phyloP scores from a whole-genome alignment of 2,888 invertebrate genomes.

The Gastracanthus pulcherrimus region DNA sequence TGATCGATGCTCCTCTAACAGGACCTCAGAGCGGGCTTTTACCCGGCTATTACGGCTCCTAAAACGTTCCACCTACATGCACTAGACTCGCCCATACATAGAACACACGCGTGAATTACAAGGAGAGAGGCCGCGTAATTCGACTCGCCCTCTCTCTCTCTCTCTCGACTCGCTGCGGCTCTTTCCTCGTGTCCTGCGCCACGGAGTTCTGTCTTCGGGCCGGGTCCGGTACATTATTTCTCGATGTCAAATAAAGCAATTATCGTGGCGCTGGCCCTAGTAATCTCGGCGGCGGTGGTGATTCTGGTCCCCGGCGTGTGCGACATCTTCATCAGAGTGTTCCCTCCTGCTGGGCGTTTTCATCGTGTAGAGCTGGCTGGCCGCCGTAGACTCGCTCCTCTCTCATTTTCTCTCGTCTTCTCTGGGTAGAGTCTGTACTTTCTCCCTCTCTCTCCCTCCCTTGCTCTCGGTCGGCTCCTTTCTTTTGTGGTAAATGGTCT shows the following conservation, averaged over 20 bases:
- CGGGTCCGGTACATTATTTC: conserved; percentile 74
- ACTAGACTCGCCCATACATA: not conserved
- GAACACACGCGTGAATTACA: conserved; percentile 51
- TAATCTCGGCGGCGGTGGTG: conserved; percentile 68
- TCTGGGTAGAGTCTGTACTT: conserved; percentile 10
- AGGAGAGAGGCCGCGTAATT: conserved; percentile 45
- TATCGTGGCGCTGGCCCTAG: conserved; percentile 75
- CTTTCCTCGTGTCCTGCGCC: not conserved
- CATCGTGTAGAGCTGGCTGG: not conserved
- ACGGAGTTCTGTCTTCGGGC: not conserved
- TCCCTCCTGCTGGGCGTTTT: conserved; percentile 30
- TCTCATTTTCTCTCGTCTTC: conserved; percentile 60
- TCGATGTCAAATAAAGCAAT: conserved; percentile 78
- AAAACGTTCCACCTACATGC: not conserved
- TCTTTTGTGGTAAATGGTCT: not conserved
- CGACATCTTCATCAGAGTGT: conserved; percentile 77
- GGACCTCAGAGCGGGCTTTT: not conserved
- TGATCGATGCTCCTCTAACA: conserved; percentile 27
- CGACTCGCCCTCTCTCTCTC: conserved; percentile 15
- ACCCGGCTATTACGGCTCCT: conserved; percentile 1
- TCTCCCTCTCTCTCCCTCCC: not conserved
- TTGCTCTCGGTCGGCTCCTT: not conserved
- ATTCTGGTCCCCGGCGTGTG: conserved; percentile 74
- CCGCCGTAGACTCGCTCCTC: conserved; percentile 32
- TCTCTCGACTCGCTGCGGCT: not conserved